A percentile compares a stretch with the other conserved stretches of the same genome.
Evolutionary conservation across 2,888 invertebrate species (phyloP).

Genomic region (Polydrusus cervinus): DNA sequence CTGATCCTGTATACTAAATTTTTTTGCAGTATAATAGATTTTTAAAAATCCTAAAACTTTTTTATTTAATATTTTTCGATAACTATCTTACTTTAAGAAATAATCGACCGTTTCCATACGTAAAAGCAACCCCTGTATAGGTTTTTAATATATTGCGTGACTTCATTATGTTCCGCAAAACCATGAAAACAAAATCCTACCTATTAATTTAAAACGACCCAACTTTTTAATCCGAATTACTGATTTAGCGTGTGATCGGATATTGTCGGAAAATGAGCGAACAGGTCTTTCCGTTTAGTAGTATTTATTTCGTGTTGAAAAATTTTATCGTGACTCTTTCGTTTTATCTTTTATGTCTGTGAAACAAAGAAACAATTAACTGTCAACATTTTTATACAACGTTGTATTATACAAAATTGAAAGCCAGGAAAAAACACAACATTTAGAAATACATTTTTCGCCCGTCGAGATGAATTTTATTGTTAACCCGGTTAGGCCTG

Average conservation of each 20-base stretch:
- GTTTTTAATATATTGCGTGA: slow-evolving; percentile 7
- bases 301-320: slow-evolving; percentile 15
- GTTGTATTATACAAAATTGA: background rate
- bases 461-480: too few species aligned
- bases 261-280: slow-evolving; percentile 5
- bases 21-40: too few species aligned
- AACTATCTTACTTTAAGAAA: too few species aligned
- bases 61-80: too few species aligned
- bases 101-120: too few species aligned
- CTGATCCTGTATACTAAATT: too few species aligned
- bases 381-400: background rate
- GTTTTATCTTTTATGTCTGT: background rate
- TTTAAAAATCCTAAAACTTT: too few species aligned
- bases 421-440: background rate
- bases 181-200: slow-evolving; percentile 5
- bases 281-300: slow-evolving; percentile 14
- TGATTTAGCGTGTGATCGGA: slow-evolving; percentile 21
- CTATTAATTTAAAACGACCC: slow-evolving; percentile 3
- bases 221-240: slow-evolving; percentile 14
- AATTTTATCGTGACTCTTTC: background rate
- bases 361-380: slow-evolving; percentile 1
- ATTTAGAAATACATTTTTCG: too few species aligned
- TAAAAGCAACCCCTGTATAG: too few species aligned
- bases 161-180: background rate
- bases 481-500: too few species aligned